Conservation (phyloP, 2,113 vertebrate genomes). For the Odobenus rosmarus region DNA sequence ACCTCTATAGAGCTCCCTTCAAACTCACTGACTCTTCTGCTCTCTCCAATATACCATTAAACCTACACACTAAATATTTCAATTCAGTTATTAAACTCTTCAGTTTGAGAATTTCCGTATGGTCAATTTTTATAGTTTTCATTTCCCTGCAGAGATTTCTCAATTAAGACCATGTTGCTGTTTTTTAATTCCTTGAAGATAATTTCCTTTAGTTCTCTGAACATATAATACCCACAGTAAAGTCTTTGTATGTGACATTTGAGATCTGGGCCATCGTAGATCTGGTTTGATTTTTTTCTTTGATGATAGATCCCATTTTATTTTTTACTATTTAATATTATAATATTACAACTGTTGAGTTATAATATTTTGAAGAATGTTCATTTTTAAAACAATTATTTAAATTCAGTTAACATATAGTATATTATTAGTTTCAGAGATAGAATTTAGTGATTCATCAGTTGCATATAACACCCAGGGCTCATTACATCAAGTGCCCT, state of each 20-base stretch:
- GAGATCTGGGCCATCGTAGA: neutral
- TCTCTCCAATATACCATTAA: conserved; percentile 33
- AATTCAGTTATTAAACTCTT: conserved; percentile 46
- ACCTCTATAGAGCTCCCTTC: neutral
- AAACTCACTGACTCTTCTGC: neutral
- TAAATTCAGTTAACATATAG: neutral
- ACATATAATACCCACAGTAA: neutral
- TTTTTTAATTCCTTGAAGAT: neutral
- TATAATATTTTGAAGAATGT: neutral
- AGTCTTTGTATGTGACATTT: neutral
- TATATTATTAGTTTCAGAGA: neutral
- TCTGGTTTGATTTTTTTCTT: neutral
- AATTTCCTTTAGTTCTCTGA: conserved; percentile 18
- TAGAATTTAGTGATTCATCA: neutral
- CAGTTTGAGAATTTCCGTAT: conserved; percentile 17
- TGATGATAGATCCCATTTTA: neutral
- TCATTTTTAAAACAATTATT: neutral
- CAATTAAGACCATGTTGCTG: neutral
- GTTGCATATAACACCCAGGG: neutral
- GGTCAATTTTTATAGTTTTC: conserved; percentile 14
- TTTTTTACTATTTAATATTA: conserved; percentile 16
- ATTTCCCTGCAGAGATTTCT: conserved; percentile 23
- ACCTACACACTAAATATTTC: conserved; percentile 18
- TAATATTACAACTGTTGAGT: neutral
- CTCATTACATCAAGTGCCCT: neutral